These are phyloP conservation scores for Enteromius afrohamiltoni DNA, from an alignment of 2,797 vertebrate genomes.

Conservation along the genomic window DNA sequence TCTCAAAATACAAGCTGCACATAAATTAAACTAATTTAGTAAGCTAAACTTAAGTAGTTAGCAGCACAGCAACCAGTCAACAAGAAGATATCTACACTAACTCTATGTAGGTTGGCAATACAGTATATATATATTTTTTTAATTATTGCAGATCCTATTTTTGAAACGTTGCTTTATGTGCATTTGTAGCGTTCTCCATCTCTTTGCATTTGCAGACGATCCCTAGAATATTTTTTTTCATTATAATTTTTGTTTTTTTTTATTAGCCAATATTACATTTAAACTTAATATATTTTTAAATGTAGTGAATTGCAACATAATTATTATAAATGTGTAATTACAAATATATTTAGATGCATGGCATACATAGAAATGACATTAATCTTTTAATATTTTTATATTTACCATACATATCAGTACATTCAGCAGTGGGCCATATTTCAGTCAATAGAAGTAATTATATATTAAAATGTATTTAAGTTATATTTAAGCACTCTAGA, in stretches of 20 bases:
- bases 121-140: background rate
- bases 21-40: background rate
- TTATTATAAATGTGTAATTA: background rate
- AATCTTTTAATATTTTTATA: background rate
- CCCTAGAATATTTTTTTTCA: too few species aligned
- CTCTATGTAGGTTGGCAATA: background rate
- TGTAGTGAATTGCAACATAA: background rate
- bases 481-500: background rate
- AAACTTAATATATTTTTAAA: background rate
- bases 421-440: background rate
- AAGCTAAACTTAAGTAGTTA: constrained; percentile 2
- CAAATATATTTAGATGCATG: background rate
- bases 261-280: background rate
- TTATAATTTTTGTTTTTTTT: background rate
- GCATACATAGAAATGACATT: background rate
- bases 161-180: background rate
- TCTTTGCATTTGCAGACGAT: background rate
- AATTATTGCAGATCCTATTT: background rate
- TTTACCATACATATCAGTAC: background rate
- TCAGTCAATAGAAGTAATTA: background rate
- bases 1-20: constrained; percentile 8
- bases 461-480: background rate
- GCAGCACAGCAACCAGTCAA: background rate
- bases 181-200: background rate
- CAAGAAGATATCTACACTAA: background rate